Evolutionary conservation across 2,888 invertebrate genomes (phyloP), one percentile per base, ranked within the genome.

Genomic region (Dryocosmus kuriphilus): DNA sequence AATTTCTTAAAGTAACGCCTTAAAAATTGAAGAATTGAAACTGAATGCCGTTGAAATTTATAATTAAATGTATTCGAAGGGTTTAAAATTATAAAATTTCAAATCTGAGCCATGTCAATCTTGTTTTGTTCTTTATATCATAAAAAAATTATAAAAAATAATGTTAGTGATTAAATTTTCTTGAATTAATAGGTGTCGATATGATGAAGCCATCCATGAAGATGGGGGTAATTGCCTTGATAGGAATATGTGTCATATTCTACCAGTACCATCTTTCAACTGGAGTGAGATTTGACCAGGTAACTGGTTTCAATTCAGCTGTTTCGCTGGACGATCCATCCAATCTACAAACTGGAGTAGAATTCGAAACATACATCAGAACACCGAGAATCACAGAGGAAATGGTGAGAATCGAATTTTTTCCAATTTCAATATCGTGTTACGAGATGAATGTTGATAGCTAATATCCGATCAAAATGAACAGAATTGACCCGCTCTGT

Each of bases 211-310:
- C 93, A 89, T 93, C 93, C 86, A 92, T 93, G 89, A 94, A 94
- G 93, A 93, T 95, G 93, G 94, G 94, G 93, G 92, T 94, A 91
- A 92, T 94, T 86, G 93, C 94, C 90, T 92, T 95, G 89, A 90
- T 94, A 89, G 94, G 94, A 88, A 93, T 93, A 83, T 94, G 94
- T 89, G 92, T 95, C 88, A 92, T 94, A 86, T 92, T 95, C 87
- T 94, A 94, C 89, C 95, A 95, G 90, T 95, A 94, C 89, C 94
- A 94, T 87, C 91, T 94, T 88, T 94, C 94, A 81, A 93, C 92
- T 80, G 92, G 88, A 3, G 86, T 89, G 55, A 86, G 89, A 77
- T 88, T 90, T 80, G 89, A 89, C 77, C 90, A 89, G 78, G 83
- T 88, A 76, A 78, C 85, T 41, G 85, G 86, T 55, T 86, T 89